Evolutionary conservation across 2,888 invertebrate genomes (phyloP), one percentile per base, ranked within the genome.

Genomic region (Acleris laterana): DNA sequence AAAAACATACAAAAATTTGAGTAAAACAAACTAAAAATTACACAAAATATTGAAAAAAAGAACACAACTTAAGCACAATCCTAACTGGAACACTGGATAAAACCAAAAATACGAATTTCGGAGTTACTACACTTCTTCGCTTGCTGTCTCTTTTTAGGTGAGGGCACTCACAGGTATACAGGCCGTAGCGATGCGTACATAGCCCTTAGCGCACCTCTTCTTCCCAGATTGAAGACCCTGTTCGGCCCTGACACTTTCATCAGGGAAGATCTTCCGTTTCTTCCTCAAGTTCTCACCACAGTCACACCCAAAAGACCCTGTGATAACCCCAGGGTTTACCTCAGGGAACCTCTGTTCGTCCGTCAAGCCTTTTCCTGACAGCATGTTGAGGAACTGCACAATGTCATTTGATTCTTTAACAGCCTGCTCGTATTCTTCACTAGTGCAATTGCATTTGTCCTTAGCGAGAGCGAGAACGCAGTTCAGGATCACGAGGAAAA

Each of bases 201-300:
- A 51, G 5, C 66, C 66, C 11, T 19, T 32, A 5, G 66, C 42
- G 9, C 66, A 66, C 22, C 62, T 62, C 17, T 56, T 57, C 2
- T 22, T 62, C 17, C 46, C 46, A 0, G 49, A n/a, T 5, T 48
- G 25, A 11, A 19, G 3, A 17, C 19, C 28, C 17, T 59, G 7
- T 3, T n/a, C 25, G 1, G 32, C 22, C 17, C 44, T 42, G n/a
- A 56, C 38, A 4, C 51, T 44, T 48, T 51, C 56, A 1, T 48
- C 44, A 4, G 63, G 63, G n/a, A 38, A 19, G 5, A 66, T 42
- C 51, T 46, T 66, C 38, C 66, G 50, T 16, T 66, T 66, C 38
- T 28, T 66, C n/a, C 66, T 66, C 1, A 62, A 48, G n/a, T 52
- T 66, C 46, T 66, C 66, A 4, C n/a, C 32, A 20, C 66, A 66